phyloP scores from a whole-genome alignment of 1,140 invertebrate genomes.

The Eciton burchellii region DNA sequence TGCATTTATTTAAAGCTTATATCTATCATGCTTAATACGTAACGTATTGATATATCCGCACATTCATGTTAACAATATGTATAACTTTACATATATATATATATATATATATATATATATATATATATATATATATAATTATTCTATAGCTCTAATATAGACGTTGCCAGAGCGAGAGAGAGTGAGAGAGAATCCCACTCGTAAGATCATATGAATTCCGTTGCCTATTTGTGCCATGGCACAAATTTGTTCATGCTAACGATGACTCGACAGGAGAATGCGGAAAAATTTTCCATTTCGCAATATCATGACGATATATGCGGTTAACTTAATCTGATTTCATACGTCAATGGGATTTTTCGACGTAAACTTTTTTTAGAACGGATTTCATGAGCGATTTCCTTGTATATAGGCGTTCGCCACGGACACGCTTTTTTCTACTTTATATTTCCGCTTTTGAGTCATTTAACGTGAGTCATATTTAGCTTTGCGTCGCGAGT shows the following conservation, averaged over 20 bases:
- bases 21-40: no score
- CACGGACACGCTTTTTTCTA: background rate
- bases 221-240: background rate
- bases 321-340: constrained; percentile 6
- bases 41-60: no score
- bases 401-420: constrained; percentile 14
- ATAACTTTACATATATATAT: no score
- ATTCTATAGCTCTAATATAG: no score
- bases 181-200: no score
- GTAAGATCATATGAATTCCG: no score
- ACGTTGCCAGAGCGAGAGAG: no score
- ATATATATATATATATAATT: no score
- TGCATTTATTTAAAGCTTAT: no score
- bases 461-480: constrained; percentile 14
- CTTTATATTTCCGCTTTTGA: constrained; percentile 23
- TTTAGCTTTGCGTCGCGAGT: constrained; percentile 46
- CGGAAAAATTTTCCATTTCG: background rate
- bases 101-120: no score
- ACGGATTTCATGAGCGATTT: constrained; percentile 27
- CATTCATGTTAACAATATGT: no score
- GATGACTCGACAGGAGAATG: background rate
- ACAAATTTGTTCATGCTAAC: constrained; percentile 4
- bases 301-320: background rate
- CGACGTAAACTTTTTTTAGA: constrained; percentile 18
- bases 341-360: constrained; percentile 20